These are phyloP conservation scores for Antedon mediterranea DNA, from an alignment of 53 echinoderm and acorn worm genomes.

Conservation along the genomic window DNA sequence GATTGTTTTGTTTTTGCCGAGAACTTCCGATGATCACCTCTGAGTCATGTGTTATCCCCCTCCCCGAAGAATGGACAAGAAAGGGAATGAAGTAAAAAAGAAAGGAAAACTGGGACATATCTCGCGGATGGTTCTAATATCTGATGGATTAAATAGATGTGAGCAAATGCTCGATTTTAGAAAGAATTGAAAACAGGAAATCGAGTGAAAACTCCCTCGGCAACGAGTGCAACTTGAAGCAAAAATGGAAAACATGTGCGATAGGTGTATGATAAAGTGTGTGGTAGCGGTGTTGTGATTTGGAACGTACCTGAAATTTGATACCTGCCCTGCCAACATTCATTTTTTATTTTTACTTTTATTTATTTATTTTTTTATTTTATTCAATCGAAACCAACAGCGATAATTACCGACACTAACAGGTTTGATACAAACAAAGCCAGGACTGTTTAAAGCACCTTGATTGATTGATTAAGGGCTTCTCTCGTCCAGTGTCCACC, in stretches of 20 bases:
- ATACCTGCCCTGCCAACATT: too few species aligned
- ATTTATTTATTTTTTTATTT: too few species aligned
- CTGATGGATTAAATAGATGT: background rate
- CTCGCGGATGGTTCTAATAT: background rate
- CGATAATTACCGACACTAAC: too few species aligned
- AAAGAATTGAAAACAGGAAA: background rate
- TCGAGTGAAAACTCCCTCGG: background rate
- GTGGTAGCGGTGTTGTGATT: background rate
- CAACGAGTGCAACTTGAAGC: background rate
- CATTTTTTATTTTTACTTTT: too few species aligned
- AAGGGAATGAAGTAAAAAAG: background rate
- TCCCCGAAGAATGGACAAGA: background rate
- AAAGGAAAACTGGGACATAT: background rate
- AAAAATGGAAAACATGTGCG: background rate
- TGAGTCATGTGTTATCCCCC: background rate
- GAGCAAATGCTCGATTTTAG: background rate
- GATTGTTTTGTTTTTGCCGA: background rate
- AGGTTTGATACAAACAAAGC: too few species aligned
- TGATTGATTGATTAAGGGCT: too few species aligned
- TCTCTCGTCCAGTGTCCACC: too few species aligned
- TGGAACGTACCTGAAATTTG: background rate
- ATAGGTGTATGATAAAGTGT: background rate
- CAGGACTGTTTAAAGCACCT: too few species aligned
- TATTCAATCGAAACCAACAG: too few species aligned
- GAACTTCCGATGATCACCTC: background rate